phyloP scores from a whole-genome alignment of 2,888 invertebrate genomes.

The Hydraecia micacea region DNA sequence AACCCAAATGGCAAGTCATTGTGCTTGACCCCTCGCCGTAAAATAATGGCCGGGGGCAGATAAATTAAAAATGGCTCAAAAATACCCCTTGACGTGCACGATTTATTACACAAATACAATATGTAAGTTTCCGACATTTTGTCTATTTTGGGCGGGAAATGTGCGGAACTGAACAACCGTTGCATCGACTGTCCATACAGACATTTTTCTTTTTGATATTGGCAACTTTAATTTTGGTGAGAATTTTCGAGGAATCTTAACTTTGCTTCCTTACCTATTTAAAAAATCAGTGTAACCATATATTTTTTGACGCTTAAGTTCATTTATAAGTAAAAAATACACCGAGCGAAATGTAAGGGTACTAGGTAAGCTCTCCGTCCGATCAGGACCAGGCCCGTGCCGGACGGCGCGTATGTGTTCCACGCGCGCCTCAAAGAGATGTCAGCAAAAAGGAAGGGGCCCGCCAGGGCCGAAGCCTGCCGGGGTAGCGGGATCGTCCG shows the following conservation, averaged over 20 bases:
- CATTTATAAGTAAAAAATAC: background rate
- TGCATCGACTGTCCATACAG: slow-evolving; percentile 48
- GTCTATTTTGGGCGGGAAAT: slow-evolving; percentile 56
- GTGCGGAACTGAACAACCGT: slow-evolving; percentile 53
- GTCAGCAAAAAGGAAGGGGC: no score
- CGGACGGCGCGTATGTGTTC: no score
- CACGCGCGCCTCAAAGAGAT: no score
- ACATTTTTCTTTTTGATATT: slow-evolving; percentile 46
- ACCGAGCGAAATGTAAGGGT: background rate
- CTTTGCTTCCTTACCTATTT: background rate
- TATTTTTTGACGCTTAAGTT: background rate
- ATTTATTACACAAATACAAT: slow-evolving; percentile 74
- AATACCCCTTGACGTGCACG: slow-evolving; percentile 85
- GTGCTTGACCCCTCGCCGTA: slow-evolving; percentile 87
- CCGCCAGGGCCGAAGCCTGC: no score
- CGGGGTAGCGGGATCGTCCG: no score
- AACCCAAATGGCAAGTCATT: slow-evolving; percentile 79
- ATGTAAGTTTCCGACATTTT: slow-evolving; percentile 71
- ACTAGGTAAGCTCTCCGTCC: no score
- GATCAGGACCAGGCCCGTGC: no score
- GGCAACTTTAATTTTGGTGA: background rate
- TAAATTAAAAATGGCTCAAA: slow-evolving; percentile 90
- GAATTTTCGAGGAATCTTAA: background rate
- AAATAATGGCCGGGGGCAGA: slow-evolving; percentile 89
- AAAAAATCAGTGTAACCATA: background rate